Percentiles rank a stretch among this genome's conserved stretches.
Evolutionary conservation across 2,888 invertebrate species (phyloP).

Genomic region (Agrilus biguttatus): DNA sequence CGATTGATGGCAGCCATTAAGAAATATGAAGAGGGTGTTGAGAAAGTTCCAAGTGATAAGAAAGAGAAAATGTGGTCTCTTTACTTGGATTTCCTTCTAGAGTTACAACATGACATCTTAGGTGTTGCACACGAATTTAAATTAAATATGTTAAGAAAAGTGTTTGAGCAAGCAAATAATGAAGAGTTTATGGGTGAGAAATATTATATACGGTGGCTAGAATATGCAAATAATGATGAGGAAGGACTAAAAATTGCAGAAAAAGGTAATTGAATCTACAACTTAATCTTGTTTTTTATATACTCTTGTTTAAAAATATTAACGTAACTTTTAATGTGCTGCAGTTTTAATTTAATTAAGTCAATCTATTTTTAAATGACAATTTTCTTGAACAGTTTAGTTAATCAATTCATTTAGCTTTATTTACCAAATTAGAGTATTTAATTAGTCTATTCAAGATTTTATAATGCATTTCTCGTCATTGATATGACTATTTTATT

Average conservation of each 20-base stretch:
- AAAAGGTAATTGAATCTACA: slow-evolving; percentile 6
- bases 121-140: slow-evolving; percentile 33
- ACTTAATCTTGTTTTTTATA: no score
- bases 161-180: slow-evolving; percentile 24
- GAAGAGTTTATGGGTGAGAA: slow-evolving; percentile 18
- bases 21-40: slow-evolving; percentile 18
- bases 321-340: no score
- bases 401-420: no score
- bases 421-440: no score
- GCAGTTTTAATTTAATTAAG: no score
- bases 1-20: slow-evolving; percentile 16
- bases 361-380: no score
- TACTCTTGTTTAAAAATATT: no score
- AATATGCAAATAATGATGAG: slow-evolving; percentile 15
- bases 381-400: no score
- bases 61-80: slow-evolving; percentile 15
- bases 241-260: slow-evolving; percentile 15
- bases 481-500: no score
- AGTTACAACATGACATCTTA: slow-evolving; percentile 34
- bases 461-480: no score
- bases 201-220: slow-evolving; percentile 22
- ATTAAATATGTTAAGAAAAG: slow-evolving; percentile 34
- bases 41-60: slow-evolving; percentile 10
- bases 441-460: no score
- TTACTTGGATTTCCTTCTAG: slow-evolving; percentile 41